phyloP scores from a whole-genome alignment of 2,888 invertebrate species.

The Drosophila mulleri region DNA sequence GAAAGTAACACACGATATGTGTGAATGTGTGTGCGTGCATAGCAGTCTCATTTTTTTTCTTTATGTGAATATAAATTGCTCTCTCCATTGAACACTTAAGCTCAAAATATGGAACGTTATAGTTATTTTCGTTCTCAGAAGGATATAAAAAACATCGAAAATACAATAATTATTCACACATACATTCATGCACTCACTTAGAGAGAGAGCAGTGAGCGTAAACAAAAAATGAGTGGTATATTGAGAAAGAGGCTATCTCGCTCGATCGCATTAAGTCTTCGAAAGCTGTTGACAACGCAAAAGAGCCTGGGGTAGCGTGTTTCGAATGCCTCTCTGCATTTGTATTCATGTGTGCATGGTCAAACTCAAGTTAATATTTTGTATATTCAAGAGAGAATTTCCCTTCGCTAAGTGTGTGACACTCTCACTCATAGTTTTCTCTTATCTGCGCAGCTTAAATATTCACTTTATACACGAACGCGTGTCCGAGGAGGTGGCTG shows the following conservation, averaged over 20 bases:
- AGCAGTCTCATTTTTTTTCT: background rate
- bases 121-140: background rate
- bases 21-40: background rate
- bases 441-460: constrained; percentile 81
- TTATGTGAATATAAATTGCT: background rate
- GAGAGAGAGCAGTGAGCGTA: background rate
- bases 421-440: background rate
- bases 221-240: background rate
- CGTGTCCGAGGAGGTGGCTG: constrained; percentile 85
- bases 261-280: background rate
- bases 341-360: background rate
- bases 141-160: background rate
- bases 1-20: no score
- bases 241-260: background rate
- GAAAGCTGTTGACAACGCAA: background rate
- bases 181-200: background rate
- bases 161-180: background rate
- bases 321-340: background rate
- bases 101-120: background rate
- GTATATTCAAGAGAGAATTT: background rate
- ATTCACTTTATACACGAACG: constrained; percentile 90
- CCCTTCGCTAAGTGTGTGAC: background rate
- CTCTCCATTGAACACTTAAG: background rate
- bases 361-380: background rate
- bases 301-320: background rate